Evolutionary conservation across 1,140 invertebrate species (phyloP), one percentile per base, ranked within the genome.

Genomic region (Drosophila trapezifrons): DNA sequence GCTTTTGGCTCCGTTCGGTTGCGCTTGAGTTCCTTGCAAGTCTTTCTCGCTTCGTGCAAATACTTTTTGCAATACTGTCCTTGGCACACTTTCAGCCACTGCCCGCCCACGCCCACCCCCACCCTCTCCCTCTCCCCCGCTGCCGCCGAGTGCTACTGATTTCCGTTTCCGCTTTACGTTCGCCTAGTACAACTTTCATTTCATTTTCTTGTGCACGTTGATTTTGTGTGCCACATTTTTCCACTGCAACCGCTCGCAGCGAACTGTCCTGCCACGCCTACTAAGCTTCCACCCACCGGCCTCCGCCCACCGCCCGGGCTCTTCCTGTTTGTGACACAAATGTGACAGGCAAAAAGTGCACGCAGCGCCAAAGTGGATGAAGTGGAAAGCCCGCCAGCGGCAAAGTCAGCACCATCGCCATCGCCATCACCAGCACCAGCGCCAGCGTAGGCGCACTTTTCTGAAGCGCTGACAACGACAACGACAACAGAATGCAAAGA

Each of bases 331-430:
- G 87, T 60, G 87, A 90, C 87, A 90, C 87, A 90, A 90, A 90
- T 90, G 87, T 90, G 87, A 90, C 87, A 90, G 82, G 80, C 87
- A 86, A 90, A 90, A 90, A 90, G 82, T 90, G 87, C 80, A 73
- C 80, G 63, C 65, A 67, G 69, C 80, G 63, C 69, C 84, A 83
- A 89, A 87, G 80, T 89, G 80, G 80, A 89, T 87, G 83, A 77
- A 84, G 84, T 89, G 84, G 84, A 80, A 87, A 69, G 59, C 49
- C 60, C 65, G 76, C 66, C 79, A 62, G 57, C 45, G 73, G 55
- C 49, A 65, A 69, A 76, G 65, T 71, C 67, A 71, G 67, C 67
- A 57, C 65, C 52, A 47, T 17, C 52, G 17, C 20, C 46, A 38
- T 12, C 35, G 2, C 46, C 62, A 46, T 25, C 47, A 38, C 63